Conservation (phyloP, 2,113 vertebrate species). For the Thoracochromis brauschi region DNA sequence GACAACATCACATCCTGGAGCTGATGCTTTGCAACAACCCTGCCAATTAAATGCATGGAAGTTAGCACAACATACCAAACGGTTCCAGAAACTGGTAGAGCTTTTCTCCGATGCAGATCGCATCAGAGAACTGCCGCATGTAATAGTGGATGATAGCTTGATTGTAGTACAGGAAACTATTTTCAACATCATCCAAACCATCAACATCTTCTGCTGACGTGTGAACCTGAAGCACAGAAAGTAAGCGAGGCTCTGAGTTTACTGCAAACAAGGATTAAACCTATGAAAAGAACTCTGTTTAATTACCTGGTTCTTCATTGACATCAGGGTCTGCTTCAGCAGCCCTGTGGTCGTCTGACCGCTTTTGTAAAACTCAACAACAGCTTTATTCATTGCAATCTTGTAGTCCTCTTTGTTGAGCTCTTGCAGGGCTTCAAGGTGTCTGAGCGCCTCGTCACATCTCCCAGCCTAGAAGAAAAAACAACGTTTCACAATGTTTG, state of each 20-base stretch:
- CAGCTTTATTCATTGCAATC: constrained; percentile 89
- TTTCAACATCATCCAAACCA: constrained; percentile 94
- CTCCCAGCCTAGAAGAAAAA: constrained; percentile 77
- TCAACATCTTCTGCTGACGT: constrained; percentile 91
- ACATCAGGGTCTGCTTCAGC: constrained; percentile 85
- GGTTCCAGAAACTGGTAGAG: constrained; percentile 98
- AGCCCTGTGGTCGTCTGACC: constrained; percentile 87
- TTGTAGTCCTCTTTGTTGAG: constrained; percentile 98
- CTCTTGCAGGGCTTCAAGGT: constrained; percentile 85
- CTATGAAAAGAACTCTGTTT: not conserved
- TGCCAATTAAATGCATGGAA: not conserved
- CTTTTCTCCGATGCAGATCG: constrained; percentile 90
- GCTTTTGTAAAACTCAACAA: constrained; percentile 92
- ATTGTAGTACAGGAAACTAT: constrained; percentile 94
- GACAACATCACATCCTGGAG: not conserved
- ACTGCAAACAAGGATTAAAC: not conserved
- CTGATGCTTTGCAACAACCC: not conserved
- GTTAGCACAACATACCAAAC: constrained; percentile 80
- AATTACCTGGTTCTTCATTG: constrained; percentile 90
- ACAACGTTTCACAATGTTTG: not conserved
- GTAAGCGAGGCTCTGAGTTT: not conserved
- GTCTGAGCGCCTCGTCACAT: constrained; percentile 85
- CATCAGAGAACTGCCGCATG: constrained; percentile 89
- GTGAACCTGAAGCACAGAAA: constrained; percentile 74
- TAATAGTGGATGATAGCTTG: constrained; percentile 94